Percentiles rank a stretch among this genome's conserved stretches.
Conservation (phyloP, 2,113 vertebrate genomes). For the Cichladusa arquata region DNA sequence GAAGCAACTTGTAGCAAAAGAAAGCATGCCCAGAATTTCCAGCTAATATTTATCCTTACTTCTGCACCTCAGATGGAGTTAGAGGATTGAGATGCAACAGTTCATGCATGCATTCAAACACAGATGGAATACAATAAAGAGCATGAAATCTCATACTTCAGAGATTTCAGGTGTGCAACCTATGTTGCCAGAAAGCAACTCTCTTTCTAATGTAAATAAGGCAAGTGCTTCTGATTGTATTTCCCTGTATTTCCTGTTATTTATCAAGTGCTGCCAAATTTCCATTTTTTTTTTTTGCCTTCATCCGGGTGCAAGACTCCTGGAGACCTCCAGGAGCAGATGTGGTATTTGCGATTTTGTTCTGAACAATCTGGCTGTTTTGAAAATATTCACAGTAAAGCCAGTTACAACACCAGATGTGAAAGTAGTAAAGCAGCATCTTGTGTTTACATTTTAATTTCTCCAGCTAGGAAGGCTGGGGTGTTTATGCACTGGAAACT, state of each 20-base stretch:
- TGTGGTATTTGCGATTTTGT: constrained; percentile 30
- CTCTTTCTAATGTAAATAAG: background rate
- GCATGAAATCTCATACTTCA: background rate
- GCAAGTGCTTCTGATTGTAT: background rate
- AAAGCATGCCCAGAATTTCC: background rate
- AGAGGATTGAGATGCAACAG: background rate
- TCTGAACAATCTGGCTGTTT: constrained; percentile 57
- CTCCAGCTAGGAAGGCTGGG: constrained; percentile 47
- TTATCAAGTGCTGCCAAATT: background rate
- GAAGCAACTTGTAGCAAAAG: background rate
- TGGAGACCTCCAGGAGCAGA: constrained; percentile 39
- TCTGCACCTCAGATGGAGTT: background rate
- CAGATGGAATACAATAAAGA: background rate
- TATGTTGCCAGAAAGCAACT: background rate
- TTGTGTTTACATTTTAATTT: constrained; percentile 67
- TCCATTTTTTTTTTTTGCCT: background rate
- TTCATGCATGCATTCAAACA: background rate
- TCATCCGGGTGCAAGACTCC: background rate
- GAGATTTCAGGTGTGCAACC: background rate
- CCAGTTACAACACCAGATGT: constrained; percentile 63
- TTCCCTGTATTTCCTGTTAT: background rate
- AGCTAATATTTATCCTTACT: background rate
- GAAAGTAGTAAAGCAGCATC: constrained; percentile 57
- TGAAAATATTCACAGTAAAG: constrained; percentile 56
- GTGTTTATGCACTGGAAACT: background rate